Evolutionary conservation across 2,113 vertebrate genomes (phyloP).

Genomic region (Gopherus flavomarginatus): DNA sequence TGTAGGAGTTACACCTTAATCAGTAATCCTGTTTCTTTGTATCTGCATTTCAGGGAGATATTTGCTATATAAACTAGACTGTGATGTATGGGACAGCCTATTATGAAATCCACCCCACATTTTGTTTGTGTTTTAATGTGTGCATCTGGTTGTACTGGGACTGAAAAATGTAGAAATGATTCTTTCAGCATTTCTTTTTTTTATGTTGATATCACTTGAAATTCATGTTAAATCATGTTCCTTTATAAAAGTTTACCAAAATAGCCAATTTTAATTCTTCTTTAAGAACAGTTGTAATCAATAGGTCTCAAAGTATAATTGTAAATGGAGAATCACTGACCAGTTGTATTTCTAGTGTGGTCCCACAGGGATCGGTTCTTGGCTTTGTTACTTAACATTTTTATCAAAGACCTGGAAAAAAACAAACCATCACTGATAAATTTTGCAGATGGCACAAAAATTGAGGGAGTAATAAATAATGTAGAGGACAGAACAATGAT

Average conservation of each 20-base stretch:
- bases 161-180: background rate
- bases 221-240: background rate
- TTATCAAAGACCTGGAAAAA: background rate
- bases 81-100: background rate
- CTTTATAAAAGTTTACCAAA: background rate
- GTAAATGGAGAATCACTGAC: background rate
- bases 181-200: background rate
- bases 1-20: constrained; percentile 32
- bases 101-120: background rate
- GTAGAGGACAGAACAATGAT: background rate
- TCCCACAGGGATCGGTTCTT: background rate
- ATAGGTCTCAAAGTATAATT: background rate
- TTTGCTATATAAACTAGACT: background rate
- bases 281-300: background rate
- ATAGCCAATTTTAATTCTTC: background rate
- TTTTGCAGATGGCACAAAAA: background rate
- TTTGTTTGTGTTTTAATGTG: background rate
- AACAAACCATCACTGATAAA: background rate
- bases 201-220: background rate
- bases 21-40: background rate
- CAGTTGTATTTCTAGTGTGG: background rate
- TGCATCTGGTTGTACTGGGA: background rate
- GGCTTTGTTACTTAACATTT: background rate
- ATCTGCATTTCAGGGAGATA: accelerated
- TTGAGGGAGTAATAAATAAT: background rate